Evolutionary conservation across 2,888 invertebrate species (phyloP).

Genomic region (Punctoribates punctum): DNA sequence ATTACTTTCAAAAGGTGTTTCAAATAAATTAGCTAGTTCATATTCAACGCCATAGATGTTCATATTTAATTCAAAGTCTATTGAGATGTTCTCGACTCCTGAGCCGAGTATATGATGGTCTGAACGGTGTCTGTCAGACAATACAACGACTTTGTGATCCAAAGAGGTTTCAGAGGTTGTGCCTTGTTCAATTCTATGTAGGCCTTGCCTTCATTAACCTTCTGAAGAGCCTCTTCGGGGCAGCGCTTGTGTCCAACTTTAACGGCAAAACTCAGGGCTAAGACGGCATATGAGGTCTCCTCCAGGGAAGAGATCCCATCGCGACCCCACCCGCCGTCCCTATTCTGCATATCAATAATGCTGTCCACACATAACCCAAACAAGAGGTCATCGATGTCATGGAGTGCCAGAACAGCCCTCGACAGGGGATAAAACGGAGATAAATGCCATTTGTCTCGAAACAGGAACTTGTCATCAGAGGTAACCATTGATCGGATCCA

Average conservation of each 20-base stretch:
- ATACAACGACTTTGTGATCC: neutral
- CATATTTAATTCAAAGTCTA: no score
- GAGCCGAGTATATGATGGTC: neutral
- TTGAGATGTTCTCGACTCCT: no score
- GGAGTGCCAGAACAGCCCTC: neutral
- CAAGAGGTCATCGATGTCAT: neutral
- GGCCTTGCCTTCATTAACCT: neutral
- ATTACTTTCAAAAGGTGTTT: no score
- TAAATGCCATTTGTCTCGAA: constrained; percentile 3
- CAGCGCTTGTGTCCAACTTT: neutral
- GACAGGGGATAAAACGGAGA: neutral
- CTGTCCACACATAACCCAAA: neutral
- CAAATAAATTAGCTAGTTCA: no score
- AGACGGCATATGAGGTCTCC: neutral
- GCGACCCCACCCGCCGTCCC: neutral
- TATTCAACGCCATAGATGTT: no score
- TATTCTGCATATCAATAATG: neutral
- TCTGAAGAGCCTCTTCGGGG: neutral
- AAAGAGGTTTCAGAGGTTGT: neutral
- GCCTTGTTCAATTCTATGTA: neutral
- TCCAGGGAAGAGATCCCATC: neutral
- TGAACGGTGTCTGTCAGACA: neutral
- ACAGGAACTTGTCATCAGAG: neutral
- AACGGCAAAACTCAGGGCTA: neutral
- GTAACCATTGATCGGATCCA: neutral